These are phyloP conservation scores for Oligia latruncula DNA, from an alignment of 2,888 invertebrate genomes.

Conservation along the genomic window DNA sequence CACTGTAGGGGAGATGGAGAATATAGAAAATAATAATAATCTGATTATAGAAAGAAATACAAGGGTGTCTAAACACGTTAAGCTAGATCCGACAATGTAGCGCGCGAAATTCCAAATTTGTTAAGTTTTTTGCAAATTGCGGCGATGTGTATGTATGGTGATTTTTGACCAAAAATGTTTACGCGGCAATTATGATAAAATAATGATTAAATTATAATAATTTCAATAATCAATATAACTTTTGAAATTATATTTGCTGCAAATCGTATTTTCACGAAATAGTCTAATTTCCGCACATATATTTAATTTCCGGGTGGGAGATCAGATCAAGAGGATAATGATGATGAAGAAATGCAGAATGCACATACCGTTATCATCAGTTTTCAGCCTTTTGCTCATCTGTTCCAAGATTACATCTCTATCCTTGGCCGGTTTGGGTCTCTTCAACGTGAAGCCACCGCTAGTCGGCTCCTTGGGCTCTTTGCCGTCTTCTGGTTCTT, in stretches of 20 bases:
- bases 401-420: conserved; percentile 98
- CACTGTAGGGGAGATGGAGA: conserved; percentile 83
- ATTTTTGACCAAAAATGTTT: not conserved
- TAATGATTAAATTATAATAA: too few species aligned
- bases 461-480: conserved; percentile 92
- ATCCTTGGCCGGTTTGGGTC: conserved; percentile 92
- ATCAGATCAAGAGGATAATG: not conserved
- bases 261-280: not conserved
- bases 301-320: too few species aligned
- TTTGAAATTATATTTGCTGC: not conserved
- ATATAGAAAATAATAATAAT: not conserved
- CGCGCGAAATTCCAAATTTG: not conserved
- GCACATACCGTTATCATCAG: conserved; percentile 97
- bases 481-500: conserved; percentile 90
- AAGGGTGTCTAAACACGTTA: not conserved
- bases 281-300: not conserved
- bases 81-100: not conserved
- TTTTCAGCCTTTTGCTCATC: conserved; percentile 98
- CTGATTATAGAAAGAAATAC: not conserved
- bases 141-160: not conserved
- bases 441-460: conserved; percentile 96
- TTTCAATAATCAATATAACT: not conserved
- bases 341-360: not conserved
- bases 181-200: too few species aligned
- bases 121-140: not conserved